These are phyloP conservation scores for Drosophila pruinosa DNA, from an alignment of 1,140 invertebrate species.

Conservation along the genomic window DNA sequence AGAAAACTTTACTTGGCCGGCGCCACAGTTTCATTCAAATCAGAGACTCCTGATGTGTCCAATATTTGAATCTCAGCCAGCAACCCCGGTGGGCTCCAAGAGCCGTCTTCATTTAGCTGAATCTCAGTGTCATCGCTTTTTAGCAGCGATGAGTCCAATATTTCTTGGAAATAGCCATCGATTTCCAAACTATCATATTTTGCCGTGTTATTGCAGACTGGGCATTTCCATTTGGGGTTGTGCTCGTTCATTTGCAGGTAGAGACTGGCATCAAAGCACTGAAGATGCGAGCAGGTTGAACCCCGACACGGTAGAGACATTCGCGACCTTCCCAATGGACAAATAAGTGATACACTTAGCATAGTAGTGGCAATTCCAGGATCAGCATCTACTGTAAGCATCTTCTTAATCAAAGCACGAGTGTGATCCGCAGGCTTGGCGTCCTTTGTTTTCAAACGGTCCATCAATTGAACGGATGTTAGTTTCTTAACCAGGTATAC, in stretches of 20 bases:
- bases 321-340: conserved; percentile 96
- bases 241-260: conserved; percentile 99
- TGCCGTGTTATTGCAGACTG: conserved; percentile 96
- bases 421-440: conserved; percentile 95
- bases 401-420: conserved; percentile 95
- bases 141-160: conserved; percentile 87
- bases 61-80: conserved; percentile 85
- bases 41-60: conserved; percentile 76
- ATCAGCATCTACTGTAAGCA: conserved; percentile 95
- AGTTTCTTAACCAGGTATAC: conserved; percentile 95
- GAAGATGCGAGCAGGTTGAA: conserved; percentile 95
- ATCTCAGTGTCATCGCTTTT: conserved; percentile 91
- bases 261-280: conserved; percentile 98
- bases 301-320: conserved; percentile 94
- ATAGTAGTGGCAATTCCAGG: conserved; percentile 97
- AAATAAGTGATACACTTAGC: conserved; percentile 95
- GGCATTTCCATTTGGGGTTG: conserved; percentile 99
- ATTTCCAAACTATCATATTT: conserved; percentile 95
- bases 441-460: conserved; percentile 93
- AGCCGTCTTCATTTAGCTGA: conserved; percentile 93
- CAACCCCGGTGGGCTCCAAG: conserved; percentile 90
- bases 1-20: too few relatives aligned
- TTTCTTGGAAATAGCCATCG: conserved; percentile 95
- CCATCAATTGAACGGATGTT: conserved; percentile 91
- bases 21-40: too few relatives aligned